These are phyloP conservation scores for Lates japonicus DNA, from an alignment of 2,797 vertebrate genomes.

Conservation along the genomic window DNA sequence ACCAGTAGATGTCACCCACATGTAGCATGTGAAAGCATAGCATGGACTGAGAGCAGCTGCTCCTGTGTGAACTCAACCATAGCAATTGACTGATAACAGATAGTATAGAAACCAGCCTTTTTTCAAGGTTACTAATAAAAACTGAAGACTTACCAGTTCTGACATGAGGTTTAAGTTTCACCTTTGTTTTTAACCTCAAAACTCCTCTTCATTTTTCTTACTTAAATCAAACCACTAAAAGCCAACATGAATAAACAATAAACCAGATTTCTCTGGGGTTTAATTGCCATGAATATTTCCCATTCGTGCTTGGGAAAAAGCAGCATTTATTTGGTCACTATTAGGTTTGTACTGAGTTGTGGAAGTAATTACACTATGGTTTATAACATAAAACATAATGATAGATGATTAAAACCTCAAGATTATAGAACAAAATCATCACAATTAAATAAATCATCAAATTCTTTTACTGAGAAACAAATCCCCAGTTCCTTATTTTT, in stretches of 20 bases:
- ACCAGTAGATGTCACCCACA: slow-evolving; percentile 76
- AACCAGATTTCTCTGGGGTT: not conserved
- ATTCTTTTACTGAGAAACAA: not conserved
- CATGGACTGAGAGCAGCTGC: not conserved
- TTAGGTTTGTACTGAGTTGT: not conserved
- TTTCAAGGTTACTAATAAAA: not conserved
- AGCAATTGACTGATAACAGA: not conserved
- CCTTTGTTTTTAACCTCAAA: not conserved
- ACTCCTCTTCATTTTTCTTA: not conserved
- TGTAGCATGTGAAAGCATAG: not conserved
- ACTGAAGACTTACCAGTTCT: not conserved
- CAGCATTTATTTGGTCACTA: not conserved
- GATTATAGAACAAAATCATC: not conserved
- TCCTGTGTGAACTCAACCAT: slow-evolving; percentile 18
- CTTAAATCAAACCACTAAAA: not conserved
- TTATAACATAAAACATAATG: not conserved
- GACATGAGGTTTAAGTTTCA: not conserved
- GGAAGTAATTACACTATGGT: not conserved
- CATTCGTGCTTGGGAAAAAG: not conserved
- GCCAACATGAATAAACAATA: not conserved
- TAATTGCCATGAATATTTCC: not conserved
- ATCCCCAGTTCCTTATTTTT: not conserved
- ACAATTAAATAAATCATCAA: not conserved
- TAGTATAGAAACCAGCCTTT: not conserved
- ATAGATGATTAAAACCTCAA: not conserved